A percentile compares a stretch with the other conserved stretches of the same genome.
Conservation (phyloP, 2,888 invertebrate species). For the Pristionchus entomophagus region DNA sequence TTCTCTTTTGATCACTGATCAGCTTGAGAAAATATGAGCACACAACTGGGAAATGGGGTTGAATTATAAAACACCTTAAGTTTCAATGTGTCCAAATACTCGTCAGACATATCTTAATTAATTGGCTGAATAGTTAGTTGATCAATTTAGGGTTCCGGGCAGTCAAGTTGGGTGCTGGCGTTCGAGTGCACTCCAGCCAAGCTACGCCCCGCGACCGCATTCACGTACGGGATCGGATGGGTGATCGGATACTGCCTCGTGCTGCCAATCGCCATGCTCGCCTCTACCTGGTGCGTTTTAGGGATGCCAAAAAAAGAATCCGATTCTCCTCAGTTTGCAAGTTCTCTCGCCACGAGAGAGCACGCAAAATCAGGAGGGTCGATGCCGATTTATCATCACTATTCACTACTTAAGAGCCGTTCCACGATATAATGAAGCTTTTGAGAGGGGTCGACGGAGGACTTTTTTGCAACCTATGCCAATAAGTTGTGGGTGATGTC, state of each 20-base stretch:
- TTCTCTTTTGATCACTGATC: not conserved
- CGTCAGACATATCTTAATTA: not conserved
- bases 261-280: not conserved
- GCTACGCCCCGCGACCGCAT: conserved; percentile 67
- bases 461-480: no score
- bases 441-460: no score
- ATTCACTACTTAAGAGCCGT: no score
- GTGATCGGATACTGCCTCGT: conserved; percentile 48
- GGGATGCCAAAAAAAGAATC: not conserved
- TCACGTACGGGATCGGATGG: conserved; percentile 68
- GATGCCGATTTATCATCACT: no score
- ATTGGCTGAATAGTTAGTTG: not conserved
- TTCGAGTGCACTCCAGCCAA: conserved; percentile 67
- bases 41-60: no score
- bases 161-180: conserved; percentile 67
- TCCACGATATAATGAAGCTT: no score
- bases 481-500: no score
- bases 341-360: no score
- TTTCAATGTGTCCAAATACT: no score
- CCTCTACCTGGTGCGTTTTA: not conserved
- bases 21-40: not conserved
- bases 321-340: not conserved
- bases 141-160: conserved; percentile 53
- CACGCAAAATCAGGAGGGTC: no score
- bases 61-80: no score